A percentile compares a stretch with the other conserved stretches of the same genome.
Evolutionary conservation across 2,797 vertebrate species (phyloP).

Genomic region (Sebastes vulpes): DNA sequence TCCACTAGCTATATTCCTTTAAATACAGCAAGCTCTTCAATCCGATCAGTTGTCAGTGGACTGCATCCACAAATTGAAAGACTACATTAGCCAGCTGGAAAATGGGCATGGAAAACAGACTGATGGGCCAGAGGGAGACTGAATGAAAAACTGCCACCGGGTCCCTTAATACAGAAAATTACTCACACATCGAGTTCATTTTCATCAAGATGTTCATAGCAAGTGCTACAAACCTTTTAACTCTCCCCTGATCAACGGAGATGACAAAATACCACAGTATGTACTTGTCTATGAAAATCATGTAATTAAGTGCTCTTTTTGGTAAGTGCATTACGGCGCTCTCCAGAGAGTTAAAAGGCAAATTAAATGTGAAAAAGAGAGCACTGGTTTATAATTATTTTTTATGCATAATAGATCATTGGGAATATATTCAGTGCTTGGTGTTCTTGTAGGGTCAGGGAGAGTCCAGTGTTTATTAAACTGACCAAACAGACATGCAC

Average conservation of each 20-base stretch:
- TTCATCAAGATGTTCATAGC: constrained; percentile 55
- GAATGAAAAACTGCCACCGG: constrained; percentile 38
- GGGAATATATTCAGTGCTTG: constrained; percentile 35
- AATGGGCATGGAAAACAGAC: constrained; percentile 36
- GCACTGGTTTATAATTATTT: constrained; percentile 56
- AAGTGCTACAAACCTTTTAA: constrained; percentile 53
- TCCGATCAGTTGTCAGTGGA: constrained; percentile 12
- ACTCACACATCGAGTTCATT: constrained; percentile 42
- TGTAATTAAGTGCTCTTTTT: constrained; percentile 50
- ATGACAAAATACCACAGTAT: constrained; percentile 34
- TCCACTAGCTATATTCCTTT: not conserved
- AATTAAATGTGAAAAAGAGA: constrained; percentile 44
- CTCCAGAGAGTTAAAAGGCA: constrained; percentile 50
- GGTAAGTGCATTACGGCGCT: constrained; percentile 46
- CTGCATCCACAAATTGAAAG: constrained; percentile 37
- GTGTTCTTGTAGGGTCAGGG: constrained; percentile 46
- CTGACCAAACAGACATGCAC: constrained; percentile 72
- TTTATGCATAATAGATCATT: constrained; percentile 47
- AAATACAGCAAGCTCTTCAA: constrained; percentile 5
- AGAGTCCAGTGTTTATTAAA: constrained; percentile 64
- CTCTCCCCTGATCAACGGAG: constrained; percentile 26
- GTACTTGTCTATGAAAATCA: constrained; percentile 38
- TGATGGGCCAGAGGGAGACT: constrained; percentile 40
- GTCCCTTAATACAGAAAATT: constrained; percentile 50
- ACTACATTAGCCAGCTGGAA: constrained; percentile 45